Conservation (phyloP, 2,797 vertebrate species). For the Takifugu rubripes region DNA sequence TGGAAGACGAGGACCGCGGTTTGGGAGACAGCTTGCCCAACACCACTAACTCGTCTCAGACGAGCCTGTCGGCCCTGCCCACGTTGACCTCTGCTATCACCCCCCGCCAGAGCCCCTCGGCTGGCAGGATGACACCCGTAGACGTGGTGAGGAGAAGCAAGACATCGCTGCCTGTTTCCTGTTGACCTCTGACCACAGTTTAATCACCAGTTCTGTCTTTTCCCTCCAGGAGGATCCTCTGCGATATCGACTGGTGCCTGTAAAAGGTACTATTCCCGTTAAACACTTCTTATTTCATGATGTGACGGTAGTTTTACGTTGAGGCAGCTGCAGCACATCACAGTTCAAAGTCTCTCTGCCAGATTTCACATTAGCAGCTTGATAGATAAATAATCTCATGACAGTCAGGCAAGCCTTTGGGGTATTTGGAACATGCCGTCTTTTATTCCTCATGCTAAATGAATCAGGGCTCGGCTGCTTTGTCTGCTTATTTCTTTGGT, state of each 20-base stretch:
- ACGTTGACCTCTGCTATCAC: slow-evolving; percentile 61
- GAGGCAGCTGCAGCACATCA: slow-evolving; percentile 2
- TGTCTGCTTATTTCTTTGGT: slow-evolving; percentile 4
- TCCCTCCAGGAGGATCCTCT: slow-evolving; percentile 69
- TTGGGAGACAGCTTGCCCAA: slow-evolving; percentile 81
- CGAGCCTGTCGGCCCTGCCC: slow-evolving; percentile 75
- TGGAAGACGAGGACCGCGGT: slow-evolving; percentile 79
- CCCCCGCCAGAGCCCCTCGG: slow-evolving; percentile 65
- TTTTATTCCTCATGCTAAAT: slow-evolving; percentile 29
- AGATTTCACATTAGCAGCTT: slow-evolving; percentile 45
- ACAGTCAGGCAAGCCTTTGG: slow-evolving; percentile 56
- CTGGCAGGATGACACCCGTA: slow-evolving; percentile 41
- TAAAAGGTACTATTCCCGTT: slow-evolving; percentile 62
- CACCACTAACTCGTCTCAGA: slow-evolving; percentile 81
- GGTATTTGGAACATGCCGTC: slow-evolving; percentile 10
- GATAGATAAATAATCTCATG: slow-evolving; percentile 62
- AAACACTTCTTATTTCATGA: not conserved
- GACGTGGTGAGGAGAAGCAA: slow-evolving; percentile 51
- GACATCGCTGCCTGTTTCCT: too few species aligned
- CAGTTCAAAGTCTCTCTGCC: slow-evolving; percentile 20
- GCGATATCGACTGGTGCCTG: slow-evolving; percentile 63
- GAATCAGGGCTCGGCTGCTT: slow-evolving; percentile 21
- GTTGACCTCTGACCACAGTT: not conserved
- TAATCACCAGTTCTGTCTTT: not conserved
- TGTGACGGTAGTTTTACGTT: not conserved